phyloP scores from a whole-genome alignment of 92 coral and sea anemone species.

The Actinernus sp. region DNA sequence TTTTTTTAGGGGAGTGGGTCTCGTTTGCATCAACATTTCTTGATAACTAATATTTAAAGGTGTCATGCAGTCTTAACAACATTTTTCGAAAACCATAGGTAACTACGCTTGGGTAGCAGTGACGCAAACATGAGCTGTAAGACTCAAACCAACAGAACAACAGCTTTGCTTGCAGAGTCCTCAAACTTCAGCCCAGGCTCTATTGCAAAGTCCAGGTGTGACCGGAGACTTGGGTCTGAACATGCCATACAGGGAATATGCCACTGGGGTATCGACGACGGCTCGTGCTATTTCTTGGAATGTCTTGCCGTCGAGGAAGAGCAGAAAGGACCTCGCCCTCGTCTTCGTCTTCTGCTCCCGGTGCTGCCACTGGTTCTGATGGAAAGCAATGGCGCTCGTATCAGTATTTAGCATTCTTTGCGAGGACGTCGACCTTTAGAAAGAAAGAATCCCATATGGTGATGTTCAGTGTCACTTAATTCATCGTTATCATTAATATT shows the following conservation, averaged over 20 bases:
- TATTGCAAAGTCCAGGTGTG: slow-evolving; percentile 71
- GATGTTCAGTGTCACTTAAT: too few species aligned
- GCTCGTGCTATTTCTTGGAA: slow-evolving; percentile 94
- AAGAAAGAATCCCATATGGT: too few species aligned
- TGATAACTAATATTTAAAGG: too few species aligned
- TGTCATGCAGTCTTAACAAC: too few species aligned
- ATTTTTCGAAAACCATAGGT: too few species aligned
- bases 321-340: slow-evolving; percentile 86
- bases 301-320: slow-evolving; percentile 85
- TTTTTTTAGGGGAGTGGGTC: too few species aligned
- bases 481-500: too few species aligned
- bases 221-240: slow-evolving; percentile 79
- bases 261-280: slow-evolving; percentile 73
- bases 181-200: slow-evolving; percentile 76
- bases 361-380: slow-evolving; percentile 95
- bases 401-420: slow-evolving; percentile 88
- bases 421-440: slow-evolving; percentile 76
- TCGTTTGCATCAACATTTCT: too few species aligned
- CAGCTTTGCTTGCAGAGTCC: too few species aligned
- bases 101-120: too few species aligned
- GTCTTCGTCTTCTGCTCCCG: slow-evolving; percentile 89
- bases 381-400: slow-evolving; percentile 83
- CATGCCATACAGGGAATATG: slow-evolving; percentile 91
- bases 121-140: too few species aligned
- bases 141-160: too few species aligned